Conservation (phyloP, 2,888 invertebrate species). For the Phlogophora meticulosa region DNA sequence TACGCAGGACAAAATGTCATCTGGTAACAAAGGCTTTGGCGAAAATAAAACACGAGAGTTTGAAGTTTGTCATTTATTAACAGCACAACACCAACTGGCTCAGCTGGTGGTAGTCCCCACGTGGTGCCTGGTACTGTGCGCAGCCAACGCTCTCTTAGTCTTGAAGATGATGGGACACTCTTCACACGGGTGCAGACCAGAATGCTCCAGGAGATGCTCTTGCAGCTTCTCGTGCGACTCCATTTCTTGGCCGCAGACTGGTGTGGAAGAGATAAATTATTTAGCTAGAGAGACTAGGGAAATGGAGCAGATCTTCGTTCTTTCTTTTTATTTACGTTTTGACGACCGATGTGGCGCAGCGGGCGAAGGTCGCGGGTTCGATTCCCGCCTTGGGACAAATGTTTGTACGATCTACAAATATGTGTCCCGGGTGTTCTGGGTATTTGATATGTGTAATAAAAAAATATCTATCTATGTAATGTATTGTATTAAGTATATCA, state of each 20-base stretch:
- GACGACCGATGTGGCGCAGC: too few relatives aligned
- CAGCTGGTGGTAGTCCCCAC: slow-evolving; percentile 12
- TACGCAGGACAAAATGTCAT: too few relatives aligned
- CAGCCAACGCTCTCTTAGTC: slow-evolving; percentile 23
- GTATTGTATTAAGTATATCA: too few relatives aligned
- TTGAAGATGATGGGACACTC: slow-evolving; percentile 52
- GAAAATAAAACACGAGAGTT: slow-evolving; percentile 5
- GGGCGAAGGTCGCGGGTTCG: too few relatives aligned
- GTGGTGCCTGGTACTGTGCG: slow-evolving; percentile 30
- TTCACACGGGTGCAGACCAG: slow-evolving; percentile 33
- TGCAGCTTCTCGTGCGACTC: slow-evolving; percentile 36
- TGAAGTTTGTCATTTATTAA: neutral
- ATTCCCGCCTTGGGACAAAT: too few relatives aligned
- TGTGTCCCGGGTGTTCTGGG: too few relatives aligned
- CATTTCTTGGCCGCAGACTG: slow-evolving; percentile 42
- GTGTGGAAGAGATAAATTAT: neutral
- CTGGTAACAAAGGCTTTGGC: neutral
- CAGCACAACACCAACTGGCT: neutral
- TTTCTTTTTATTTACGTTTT: too few relatives aligned
- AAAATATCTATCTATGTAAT: too few relatives aligned
- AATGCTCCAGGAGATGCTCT: slow-evolving; percentile 33
- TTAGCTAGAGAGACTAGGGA: neutral
- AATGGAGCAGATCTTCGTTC: too few relatives aligned
- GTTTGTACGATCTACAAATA: too few relatives aligned
- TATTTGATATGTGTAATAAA: too few relatives aligned